Evolutionary conservation across 2,888 invertebrate species (phyloP), one percentile per base, ranked within the genome.

Genomic region (Romanomermis culicivorax): DNA sequence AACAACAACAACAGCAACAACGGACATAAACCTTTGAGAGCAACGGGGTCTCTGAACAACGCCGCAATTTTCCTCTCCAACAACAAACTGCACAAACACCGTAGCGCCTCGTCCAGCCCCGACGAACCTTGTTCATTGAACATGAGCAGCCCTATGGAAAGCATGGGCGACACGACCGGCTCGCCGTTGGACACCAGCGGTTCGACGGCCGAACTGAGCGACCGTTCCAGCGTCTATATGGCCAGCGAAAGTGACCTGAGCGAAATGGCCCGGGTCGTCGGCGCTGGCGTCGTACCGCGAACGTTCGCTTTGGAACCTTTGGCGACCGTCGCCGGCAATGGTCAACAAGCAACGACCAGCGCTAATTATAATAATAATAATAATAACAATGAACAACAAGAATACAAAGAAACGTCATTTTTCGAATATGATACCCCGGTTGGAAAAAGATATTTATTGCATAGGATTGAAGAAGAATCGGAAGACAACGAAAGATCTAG

Each of bases 161-260:
- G 55, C 43, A 42, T 45, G 17, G 49, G 49, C 4, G 49, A 50
- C 17, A 52, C n/a, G n/a, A n/a, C 20, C 30, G 51, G 52, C 26
- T 54, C 53, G n/a, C 56, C 56, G 3, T 20, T 56, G 27, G 56
- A 56, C 53, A 52, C 56, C 23, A 55, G 52, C 17, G 53, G 53
- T 2, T 54, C 56, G 23, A 20, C 51, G 47, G 53, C 47, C 20
- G 56, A 56, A 4, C 26, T 56, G n/a, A 53, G 53, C 42, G 56
- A 56, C 48, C n/a, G n/a, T n/a, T n/a, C n/a, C n/a, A 45, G 47
- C 25, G 27, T 56, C 11, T 56, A 56, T 27, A 54, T 42, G 26
- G 56, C 56, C 29, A 56, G 56, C 42, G 56, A 56, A 25, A 56
- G 56, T 25, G 56, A 56, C 25, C 3, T 30, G 2, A 52, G 52